Evolutionary conservation across 2,797 vertebrate genomes (phyloP).

Genomic region (Bradypodion ventrale): DNA sequence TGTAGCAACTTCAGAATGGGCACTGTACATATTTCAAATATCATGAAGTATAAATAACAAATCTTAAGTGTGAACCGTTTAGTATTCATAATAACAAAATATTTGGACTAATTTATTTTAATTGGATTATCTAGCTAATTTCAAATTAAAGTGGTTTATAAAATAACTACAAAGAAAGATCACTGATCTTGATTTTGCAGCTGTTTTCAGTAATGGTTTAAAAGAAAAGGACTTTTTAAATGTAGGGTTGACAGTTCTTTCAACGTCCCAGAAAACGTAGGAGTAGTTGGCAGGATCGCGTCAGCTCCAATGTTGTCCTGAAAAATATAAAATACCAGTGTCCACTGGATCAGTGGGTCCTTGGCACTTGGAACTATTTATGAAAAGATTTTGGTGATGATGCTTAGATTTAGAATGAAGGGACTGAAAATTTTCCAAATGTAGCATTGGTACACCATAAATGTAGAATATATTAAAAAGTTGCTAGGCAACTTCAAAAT

Average conservation of each 20-base stretch:
- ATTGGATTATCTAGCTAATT: conserved; percentile 7
- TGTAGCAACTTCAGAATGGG: conserved; percentile 36
- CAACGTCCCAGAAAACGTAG: conserved; percentile 64
- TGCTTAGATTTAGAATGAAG: conserved; percentile 42
- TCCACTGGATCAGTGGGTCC: conserved; percentile 67
- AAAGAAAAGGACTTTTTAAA: conserved; percentile 50
- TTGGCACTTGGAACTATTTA: conserved; percentile 53
- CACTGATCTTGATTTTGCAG: conserved; percentile 49
- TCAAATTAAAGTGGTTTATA: conserved; percentile 13
- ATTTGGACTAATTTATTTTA: conserved; percentile 22
- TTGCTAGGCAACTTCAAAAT: conserved; percentile 12
- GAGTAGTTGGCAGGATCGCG: conserved; percentile 66
- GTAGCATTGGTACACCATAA: conserved; percentile 21
- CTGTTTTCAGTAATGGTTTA: conserved; percentile 51
- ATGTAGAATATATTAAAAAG: conserved; percentile 13
- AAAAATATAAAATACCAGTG: conserved; percentile 69
- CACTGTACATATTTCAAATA: conserved; percentile 23
- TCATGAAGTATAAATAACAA: neutral
- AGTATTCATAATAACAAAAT: conserved; percentile 20
- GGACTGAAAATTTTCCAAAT: neutral
- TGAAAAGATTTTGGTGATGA: conserved; percentile 54
- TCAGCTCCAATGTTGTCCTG: conserved; percentile 69
- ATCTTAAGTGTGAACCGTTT: neutral
- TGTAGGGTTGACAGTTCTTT: conserved; percentile 61
- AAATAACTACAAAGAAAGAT: conserved; percentile 35